phyloP scores from a whole-genome alignment of 1,140 invertebrate genomes.

The Pogonomyrmex barbatus region DNA sequence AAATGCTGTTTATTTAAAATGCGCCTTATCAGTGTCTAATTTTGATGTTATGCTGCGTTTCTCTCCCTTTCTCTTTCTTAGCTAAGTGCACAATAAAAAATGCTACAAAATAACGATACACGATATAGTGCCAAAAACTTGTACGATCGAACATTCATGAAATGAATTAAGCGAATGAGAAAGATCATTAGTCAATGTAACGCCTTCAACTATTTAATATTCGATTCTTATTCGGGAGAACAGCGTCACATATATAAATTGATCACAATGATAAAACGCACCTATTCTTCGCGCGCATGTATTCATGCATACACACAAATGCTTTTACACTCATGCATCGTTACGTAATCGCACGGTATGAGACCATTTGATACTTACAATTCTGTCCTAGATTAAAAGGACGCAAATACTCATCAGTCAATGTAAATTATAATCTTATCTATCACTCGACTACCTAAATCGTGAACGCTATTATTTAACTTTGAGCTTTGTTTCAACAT shows the following conservation, averaged over 20 bases:
- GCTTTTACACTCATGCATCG: constrained; percentile 17
- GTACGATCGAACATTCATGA: constrained; percentile 48
- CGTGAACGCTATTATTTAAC: constrained; percentile 37
- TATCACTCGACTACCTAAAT: constrained; percentile 57
- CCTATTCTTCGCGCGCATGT: constrained; percentile 20
- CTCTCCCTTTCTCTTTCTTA: neutral
- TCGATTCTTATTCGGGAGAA: constrained; percentile 41
- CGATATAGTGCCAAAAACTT: constrained; percentile 5
- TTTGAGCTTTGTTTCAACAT: constrained; percentile 60
- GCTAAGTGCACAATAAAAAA: constrained; percentile 46
- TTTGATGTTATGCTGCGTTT: constrained; percentile 25
- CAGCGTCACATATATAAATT: constrained; percentile 69
- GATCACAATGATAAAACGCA: constrained; percentile 71
- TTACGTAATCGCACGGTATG: constrained; percentile 58
- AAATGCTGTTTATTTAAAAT: constrained; percentile 29
- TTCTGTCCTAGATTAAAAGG: constrained; percentile 63
- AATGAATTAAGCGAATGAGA: constrained; percentile 56
- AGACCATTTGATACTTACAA: constrained; percentile 43
- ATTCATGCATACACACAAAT: constrained; percentile 41
- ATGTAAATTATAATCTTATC: constrained; percentile 46
- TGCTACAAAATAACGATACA: constrained; percentile 36
- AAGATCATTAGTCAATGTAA: constrained; percentile 33
- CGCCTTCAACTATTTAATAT: constrained; percentile 62
- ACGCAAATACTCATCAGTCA: constrained; percentile 56
- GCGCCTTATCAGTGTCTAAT: constrained; percentile 5